Evolutionary conservation across 2,888 invertebrate genomes (phyloP).

Genomic region (Antheraea assamensis): DNA sequence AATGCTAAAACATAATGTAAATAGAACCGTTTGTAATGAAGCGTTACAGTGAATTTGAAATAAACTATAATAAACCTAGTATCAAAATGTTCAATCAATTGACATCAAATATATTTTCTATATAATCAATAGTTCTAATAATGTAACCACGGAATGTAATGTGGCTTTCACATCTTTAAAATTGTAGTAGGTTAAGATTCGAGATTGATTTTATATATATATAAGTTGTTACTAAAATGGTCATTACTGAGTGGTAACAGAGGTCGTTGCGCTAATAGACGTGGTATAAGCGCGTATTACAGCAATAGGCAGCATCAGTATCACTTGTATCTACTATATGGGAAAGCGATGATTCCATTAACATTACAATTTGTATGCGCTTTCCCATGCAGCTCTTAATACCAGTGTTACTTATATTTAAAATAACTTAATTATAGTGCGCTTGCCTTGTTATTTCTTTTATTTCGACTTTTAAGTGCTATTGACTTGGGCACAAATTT

Average conservation of each 20-base stretch:
- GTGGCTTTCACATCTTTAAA: background rate
- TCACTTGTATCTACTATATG: slow-evolving; percentile 7
- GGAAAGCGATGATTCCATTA: slow-evolving; percentile 16
- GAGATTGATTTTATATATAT: slow-evolving; percentile 6
- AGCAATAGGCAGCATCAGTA: slow-evolving; percentile 7
- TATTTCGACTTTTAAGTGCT: slow-evolving; percentile 46
- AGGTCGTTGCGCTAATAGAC: background rate
- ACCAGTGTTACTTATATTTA: slow-evolving; percentile 21
- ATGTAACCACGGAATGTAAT: background rate
- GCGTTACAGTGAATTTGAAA: background rate
- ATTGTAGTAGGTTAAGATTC: background rate
- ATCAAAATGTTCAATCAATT: background rate
- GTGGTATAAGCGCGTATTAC: background rate
- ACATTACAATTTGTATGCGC: slow-evolving; percentile 9
- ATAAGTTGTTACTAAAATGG: slow-evolving; percentile 1
- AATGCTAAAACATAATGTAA: background rate
- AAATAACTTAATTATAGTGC: slow-evolving; percentile 18
- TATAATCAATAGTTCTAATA: background rate
- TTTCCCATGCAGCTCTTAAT: slow-evolving; percentile 19
- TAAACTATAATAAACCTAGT: background rate
- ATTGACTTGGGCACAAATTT: slow-evolving; percentile 52
- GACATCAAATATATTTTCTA: background rate
- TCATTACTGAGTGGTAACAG: slow-evolving; percentile 10
- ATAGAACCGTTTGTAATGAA: background rate
- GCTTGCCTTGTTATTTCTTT: slow-evolving; percentile 43